phyloP scores from a whole-genome alignment of 2,113 vertebrate species.

The Salvelinus alpinus region DNA sequence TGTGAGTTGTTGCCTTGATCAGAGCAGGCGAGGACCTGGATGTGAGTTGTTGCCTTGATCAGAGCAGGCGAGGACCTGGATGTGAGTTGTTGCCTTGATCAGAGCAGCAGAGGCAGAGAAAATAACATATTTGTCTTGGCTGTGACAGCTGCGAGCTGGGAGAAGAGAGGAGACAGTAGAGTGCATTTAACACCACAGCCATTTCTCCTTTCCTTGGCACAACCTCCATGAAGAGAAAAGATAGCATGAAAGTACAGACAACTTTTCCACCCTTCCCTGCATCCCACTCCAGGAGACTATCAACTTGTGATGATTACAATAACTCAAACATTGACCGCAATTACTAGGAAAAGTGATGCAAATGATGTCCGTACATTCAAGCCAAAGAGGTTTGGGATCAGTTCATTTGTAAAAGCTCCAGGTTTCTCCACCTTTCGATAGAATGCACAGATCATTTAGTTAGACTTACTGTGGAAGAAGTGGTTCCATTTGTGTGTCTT shows the following conservation, averaged over 20 bases:
- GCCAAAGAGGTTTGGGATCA: constrained; percentile 15
- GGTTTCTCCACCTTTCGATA: neutral
- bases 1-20: constrained; percentile 31
- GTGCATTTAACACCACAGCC: constrained; percentile 47
- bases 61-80: no score
- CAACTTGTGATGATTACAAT: constrained; percentile 7
- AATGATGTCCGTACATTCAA: no score
- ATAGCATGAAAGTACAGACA: constrained; percentile 29
- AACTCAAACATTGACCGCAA: neutral
- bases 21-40: constrained; percentile 7
- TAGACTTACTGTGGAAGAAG: constrained; percentile 68
- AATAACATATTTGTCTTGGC: constrained; percentile 32
- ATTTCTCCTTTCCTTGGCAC: constrained; percentile 33
- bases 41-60: constrained; percentile 30
- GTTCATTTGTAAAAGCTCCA: neutral
- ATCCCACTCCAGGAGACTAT: constrained; percentile 14
- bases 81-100: constrained; percentile 31
- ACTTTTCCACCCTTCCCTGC: neutral
- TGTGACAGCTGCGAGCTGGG: constrained; percentile 23
- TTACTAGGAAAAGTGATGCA: neutral
- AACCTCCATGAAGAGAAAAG: constrained; percentile 34
- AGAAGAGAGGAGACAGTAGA: constrained; percentile 18
- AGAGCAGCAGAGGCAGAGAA: constrained; percentile 31
- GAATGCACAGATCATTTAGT: neutral
- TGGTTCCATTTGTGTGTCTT: constrained; percentile 60